phyloP scores from a whole-genome alignment of 92 coral and sea anemone genomes.

The Zoanthus gigantus region DNA sequence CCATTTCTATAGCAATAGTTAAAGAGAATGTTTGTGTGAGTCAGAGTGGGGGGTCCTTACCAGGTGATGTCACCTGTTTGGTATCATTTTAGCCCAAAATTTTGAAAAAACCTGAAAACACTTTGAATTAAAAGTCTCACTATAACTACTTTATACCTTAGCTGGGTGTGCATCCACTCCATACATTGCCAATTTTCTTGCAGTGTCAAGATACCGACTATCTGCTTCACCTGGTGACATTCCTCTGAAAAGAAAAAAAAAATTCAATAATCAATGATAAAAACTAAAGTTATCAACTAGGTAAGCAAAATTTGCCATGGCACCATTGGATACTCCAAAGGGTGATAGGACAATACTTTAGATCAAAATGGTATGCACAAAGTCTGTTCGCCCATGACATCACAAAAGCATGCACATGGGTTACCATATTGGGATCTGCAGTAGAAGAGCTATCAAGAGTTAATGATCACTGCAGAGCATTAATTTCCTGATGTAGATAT shows the following conservation, averaged over 20 bases:
- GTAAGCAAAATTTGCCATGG: too few relatives aligned
- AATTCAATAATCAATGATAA: not conserved
- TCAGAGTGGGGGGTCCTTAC: not conserved
- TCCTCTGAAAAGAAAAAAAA: slow-evolving; percentile 65
- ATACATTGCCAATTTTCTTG: slow-evolving; percentile 92
- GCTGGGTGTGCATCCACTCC: slow-evolving; percentile 99
- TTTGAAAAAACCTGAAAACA: too few relatives aligned
- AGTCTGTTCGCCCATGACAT: too few relatives aligned
- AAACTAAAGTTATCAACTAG: too few relatives aligned
- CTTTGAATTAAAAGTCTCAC: not conserved
- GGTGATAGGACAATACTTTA: too few relatives aligned
- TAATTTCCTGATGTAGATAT: not conserved
- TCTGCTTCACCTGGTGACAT: slow-evolving; percentile 93
- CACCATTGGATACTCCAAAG: too few relatives aligned
- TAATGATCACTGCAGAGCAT: not conserved
- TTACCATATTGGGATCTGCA: too few relatives aligned
- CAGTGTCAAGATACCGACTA: slow-evolving; percentile 88
- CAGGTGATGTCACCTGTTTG: too few relatives aligned
- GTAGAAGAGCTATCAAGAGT: too few relatives aligned
- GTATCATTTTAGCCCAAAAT: not conserved
- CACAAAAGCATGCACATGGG: too few relatives aligned
- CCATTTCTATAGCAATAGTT: too few relatives aligned
- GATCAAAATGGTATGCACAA: too few relatives aligned
- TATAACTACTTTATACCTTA: slow-evolving; percentile 55
- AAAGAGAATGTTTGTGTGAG: not conserved